These are phyloP conservation scores for Scyliorhinus canicula DNA, from an alignment of 2,797 vertebrate species.

Conservation along the genomic window DNA sequence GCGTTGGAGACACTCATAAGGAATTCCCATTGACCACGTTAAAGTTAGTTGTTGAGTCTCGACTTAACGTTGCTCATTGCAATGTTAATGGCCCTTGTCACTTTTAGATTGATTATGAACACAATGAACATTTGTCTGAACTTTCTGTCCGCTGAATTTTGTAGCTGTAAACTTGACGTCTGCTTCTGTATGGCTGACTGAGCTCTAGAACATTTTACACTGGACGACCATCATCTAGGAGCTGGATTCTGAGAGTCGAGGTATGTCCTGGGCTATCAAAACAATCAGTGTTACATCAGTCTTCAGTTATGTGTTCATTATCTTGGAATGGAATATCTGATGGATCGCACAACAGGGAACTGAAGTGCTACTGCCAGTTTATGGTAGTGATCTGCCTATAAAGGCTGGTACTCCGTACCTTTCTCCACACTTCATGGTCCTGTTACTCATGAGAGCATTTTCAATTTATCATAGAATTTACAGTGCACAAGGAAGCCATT, in stretches of 20 bases:
- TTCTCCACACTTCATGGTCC: no score
- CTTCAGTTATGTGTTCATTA: background rate
- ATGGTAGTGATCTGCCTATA: no score
- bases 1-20: background rate
- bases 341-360: background rate
- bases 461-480: no score
- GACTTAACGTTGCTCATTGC: background rate
- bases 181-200: background rate
- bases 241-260: background rate
- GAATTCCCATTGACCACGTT: background rate
- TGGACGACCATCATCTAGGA: background rate
- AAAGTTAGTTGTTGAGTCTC: background rate
- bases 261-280: no score
- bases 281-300: no score
- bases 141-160: background rate
- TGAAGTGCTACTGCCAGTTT: background rate
- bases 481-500: no score
- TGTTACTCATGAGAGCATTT: no score
- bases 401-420: no score
- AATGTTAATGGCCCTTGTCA: background rate
- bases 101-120: background rate
- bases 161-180: background rate
- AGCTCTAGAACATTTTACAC: background rate
- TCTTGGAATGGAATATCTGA: background rate
- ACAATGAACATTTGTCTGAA: background rate